Percentiles rank a stretch among this genome's conserved stretches.
Evolutionary conservation across 2,113 vertebrate genomes (phyloP).

Genomic region (Lucifuga dentata): DNA sequence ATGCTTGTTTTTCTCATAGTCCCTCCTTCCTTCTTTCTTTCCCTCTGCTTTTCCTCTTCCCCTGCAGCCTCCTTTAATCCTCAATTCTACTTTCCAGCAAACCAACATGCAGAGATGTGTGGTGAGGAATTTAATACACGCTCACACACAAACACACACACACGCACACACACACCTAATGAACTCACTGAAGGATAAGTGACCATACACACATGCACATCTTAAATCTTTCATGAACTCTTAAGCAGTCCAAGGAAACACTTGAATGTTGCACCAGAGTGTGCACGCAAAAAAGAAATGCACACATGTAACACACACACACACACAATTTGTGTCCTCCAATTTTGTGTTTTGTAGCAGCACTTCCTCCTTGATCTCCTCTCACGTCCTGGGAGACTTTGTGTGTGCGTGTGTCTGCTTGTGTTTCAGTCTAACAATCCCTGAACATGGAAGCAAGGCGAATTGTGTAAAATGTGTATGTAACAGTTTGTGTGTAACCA

Average conservation of each 20-base stretch:
- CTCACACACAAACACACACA: background rate
- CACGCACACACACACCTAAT: constrained; percentile 10
- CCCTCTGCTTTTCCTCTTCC: background rate
- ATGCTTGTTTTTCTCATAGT: too few species aligned
- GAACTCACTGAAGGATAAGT: background rate
- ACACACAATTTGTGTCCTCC: background rate
- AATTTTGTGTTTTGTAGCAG: background rate
- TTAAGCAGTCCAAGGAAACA: constrained; percentile 12
- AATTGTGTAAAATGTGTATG: background rate
- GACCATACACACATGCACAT: background rate
- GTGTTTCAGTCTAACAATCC: background rate
- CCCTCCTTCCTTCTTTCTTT: background rate
- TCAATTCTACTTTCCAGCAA: background rate
- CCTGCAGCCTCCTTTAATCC: background rate
- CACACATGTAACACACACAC: background rate
- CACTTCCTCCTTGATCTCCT: constrained; percentile 1
- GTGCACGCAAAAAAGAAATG: background rate
- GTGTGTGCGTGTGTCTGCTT: background rate
- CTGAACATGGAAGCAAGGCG: background rate
- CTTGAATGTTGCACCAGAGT: constrained; percentile 4
- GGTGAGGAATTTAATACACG: background rate
- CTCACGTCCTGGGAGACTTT: background rate
- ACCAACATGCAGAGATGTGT: background rate
- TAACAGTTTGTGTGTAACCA: constrained; percentile 3
- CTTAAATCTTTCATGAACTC: constrained; percentile 42